Conservation (phyloP, 2,888 invertebrate genomes). For the Thereva nobilitata region DNA sequence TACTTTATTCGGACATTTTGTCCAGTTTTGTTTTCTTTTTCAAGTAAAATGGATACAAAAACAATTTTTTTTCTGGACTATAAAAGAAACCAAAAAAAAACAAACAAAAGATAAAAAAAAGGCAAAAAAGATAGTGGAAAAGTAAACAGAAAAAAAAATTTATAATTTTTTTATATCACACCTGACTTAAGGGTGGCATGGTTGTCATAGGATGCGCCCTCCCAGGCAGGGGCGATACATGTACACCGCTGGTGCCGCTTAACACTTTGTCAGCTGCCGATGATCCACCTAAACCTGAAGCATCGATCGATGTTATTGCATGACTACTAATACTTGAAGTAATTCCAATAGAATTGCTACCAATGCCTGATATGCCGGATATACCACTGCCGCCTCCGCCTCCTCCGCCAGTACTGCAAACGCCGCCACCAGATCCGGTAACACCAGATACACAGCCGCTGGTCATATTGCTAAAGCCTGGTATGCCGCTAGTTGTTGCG, state of each 20-base stretch:
- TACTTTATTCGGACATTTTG: no score
- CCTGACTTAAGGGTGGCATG: slow-evolving; percentile 59
- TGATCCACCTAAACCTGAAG: slow-evolving; percentile 51
- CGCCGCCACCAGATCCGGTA: slow-evolving; percentile 4
- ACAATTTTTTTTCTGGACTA: no score
- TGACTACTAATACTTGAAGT: slow-evolving; percentile 73
- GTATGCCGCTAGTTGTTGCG: slow-evolving; percentile 30
- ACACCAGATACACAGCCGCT: slow-evolving; percentile 12
- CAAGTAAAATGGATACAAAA: no score
- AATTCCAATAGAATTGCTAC: slow-evolving; percentile 57
- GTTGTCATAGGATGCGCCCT: slow-evolving; percentile 59
- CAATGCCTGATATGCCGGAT: slow-evolving; percentile 40
- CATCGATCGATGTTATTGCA: slow-evolving; percentile 65
- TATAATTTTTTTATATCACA: slow-evolving; percentile 44
- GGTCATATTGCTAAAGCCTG: slow-evolving; percentile 28
- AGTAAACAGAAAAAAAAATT: slow-evolving; percentile 38
- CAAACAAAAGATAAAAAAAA: slow-evolving; percentile 8
- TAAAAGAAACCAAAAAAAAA: slow-evolving; percentile 1
- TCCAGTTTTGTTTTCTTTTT: no score
- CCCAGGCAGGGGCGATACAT: slow-evolving; percentile 55
- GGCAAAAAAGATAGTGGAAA: slow-evolving; percentile 3
- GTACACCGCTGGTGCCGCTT: slow-evolving; percentile 58
- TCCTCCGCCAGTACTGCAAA: slow-evolving; percentile 9
- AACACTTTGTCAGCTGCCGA: slow-evolving; percentile 59
- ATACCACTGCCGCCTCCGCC: slow-evolving; percentile 1